These are phyloP conservation scores for Coremacera marginata DNA, from an alignment of 2,888 invertebrate genomes.

Conservation along the genomic window DNA sequence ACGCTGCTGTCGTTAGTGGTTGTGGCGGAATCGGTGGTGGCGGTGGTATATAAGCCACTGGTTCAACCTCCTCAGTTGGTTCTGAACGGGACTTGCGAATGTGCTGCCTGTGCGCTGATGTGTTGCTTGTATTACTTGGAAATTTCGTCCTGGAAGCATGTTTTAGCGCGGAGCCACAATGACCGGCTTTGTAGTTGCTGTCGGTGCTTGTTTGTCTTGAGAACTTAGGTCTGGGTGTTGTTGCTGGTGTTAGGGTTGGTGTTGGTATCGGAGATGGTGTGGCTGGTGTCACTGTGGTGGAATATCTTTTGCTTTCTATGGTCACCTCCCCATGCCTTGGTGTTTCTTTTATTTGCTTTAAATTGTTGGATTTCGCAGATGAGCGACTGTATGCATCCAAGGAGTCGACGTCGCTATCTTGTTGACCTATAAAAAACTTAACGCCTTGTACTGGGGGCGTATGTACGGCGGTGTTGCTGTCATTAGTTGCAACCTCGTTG, in stretches of 20 bases:
- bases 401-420: slow-evolving; percentile 48
- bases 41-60: slow-evolving; percentile 55
- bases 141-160: slow-evolving; percentile 34
- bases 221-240: background rate
- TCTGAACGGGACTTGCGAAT: background rate
- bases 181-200: background rate
- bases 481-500: slow-evolving; percentile 50
- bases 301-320: background rate
- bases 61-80: slow-evolving; percentile 5
- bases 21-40: slow-evolving; percentile 58
- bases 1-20: slow-evolving; percentile 47
- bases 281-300: background rate
- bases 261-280: background rate
- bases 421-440: slow-evolving; percentile 61
- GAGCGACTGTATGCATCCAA: slow-evolving; percentile 24
- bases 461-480: slow-evolving; percentile 22
- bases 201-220: background rate
- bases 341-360: background rate
- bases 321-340: background rate
- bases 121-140: slow-evolving; percentile 44
- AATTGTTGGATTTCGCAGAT: slow-evolving; percentile 41
- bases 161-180: background rate
- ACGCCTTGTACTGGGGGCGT: slow-evolving; percentile 50
- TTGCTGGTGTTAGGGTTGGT: background rate
- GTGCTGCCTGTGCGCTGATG: slow-evolving; percentile 30